These are phyloP conservation scores for Onthophagus sagittarius DNA, from an alignment of 2,888 invertebrate genomes.

Conservation along the genomic window DNA sequence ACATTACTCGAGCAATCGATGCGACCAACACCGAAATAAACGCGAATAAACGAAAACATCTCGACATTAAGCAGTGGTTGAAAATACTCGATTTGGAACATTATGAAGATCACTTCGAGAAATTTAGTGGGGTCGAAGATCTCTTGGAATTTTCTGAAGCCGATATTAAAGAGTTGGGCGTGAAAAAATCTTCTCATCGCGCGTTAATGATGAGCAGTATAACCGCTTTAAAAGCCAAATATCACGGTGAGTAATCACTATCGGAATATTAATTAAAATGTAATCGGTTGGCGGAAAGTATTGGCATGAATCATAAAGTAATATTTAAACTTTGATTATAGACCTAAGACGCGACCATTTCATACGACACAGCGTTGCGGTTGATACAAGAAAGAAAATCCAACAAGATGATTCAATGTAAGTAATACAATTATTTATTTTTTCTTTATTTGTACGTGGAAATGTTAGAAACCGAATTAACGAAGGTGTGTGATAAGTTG, in stretches of 20 bases:
- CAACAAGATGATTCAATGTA: slow-evolving; percentile 41
- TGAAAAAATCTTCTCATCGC: slow-evolving; percentile 61
- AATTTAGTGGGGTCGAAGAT: slow-evolving; percentile 57
- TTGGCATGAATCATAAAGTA: neutral
- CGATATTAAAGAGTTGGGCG: slow-evolving; percentile 58
- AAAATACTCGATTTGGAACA: slow-evolving; percentile 57
- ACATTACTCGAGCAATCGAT: slow-evolving; percentile 16
- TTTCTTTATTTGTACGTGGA: too few species aligned
- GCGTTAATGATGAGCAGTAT: slow-evolving; percentile 62
- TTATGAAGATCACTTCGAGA: slow-evolving; percentile 52
- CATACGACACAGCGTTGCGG: slow-evolving; percentile 50
- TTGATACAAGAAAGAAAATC: slow-evolving; percentile 43
- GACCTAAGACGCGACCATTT: slow-evolving; percentile 34
- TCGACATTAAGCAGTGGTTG: slow-evolving; percentile 58
- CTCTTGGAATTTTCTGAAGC: slow-evolving; percentile 55
- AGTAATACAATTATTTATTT: slow-evolving; percentile 31
- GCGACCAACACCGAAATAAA: slow-evolving; percentile 4
- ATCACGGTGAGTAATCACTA: slow-evolving; percentile 47
- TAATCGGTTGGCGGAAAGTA: neutral
- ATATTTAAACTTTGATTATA: slow-evolving; percentile 21
- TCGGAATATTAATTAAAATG: neutral
- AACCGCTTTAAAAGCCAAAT: slow-evolving; percentile 59
- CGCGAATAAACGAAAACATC: slow-evolving; percentile 45
- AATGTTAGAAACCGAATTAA: neutral
- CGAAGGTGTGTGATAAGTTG: neutral